These are phyloP conservation scores for Drosophila recens DNA, from an alignment of 2,888 invertebrate species.

Conservation along the genomic window DNA sequence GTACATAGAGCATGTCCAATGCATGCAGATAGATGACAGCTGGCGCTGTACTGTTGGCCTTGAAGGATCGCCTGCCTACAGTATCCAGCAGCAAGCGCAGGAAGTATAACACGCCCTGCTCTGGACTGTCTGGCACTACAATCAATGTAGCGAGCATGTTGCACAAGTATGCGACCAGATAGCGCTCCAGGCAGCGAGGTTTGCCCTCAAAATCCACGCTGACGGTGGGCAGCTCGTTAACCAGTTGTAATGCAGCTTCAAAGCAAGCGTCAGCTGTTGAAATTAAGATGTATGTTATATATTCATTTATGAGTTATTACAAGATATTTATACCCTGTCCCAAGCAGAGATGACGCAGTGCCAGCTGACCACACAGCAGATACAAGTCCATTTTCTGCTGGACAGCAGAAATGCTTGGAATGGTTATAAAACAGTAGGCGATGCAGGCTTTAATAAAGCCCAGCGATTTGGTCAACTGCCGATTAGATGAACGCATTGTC, in stretches of 20 bases:
- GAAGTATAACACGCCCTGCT: slow-evolving; percentile 93
- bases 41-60: slow-evolving; percentile 88
- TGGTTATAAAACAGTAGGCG: slow-evolving; percentile 97
- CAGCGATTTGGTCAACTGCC: slow-evolving; percentile 92
- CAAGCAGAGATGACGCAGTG: slow-evolving; percentile 94
- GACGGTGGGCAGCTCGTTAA: slow-evolving; percentile 91
- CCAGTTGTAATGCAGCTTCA: slow-evolving; percentile 93
- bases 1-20: slow-evolving; percentile 91
- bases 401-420: slow-evolving; percentile 96
- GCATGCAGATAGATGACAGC: slow-evolving; percentile 90
- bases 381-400: slow-evolving; percentile 93
- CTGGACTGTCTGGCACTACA: slow-evolving; percentile 95
- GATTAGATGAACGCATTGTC: slow-evolving; percentile 89
- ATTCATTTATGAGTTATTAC: background rate
- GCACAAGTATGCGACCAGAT: slow-evolving; percentile 89
- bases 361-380: slow-evolving; percentile 94
- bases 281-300: slow-evolving; percentile 2
- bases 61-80: slow-evolving; percentile 91
- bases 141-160: slow-evolving; percentile 93
- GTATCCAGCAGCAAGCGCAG: slow-evolving; percentile 92
- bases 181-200: slow-evolving; percentile 90
- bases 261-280: slow-evolving; percentile 95
- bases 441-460: slow-evolving; percentile 97
- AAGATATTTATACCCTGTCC: slow-evolving; percentile 90
- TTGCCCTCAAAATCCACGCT: slow-evolving; percentile 91